These are phyloP conservation scores for Meloe dianella DNA, from an alignment of 2,888 invertebrate genomes.

Conservation along the genomic window DNA sequence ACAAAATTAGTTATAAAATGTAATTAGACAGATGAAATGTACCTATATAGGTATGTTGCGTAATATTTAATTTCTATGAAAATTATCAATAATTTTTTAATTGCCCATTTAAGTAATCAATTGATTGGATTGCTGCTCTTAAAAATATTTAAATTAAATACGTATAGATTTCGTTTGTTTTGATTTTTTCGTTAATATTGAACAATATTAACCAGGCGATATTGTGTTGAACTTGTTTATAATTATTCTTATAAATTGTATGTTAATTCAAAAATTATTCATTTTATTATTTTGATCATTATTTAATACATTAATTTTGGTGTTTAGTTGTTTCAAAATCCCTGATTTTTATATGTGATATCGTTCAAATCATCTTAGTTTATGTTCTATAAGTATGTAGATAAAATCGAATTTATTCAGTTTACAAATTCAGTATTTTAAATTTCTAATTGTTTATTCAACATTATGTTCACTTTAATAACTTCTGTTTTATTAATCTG, in stretches of 20 bases:
- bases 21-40: neutral
- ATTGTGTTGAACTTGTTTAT: neutral
- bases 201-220: too few relatives aligned
- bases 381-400: constrained; percentile 8
- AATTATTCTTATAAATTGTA: neutral
- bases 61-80: neutral
- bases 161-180: too few relatives aligned
- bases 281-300: neutral
- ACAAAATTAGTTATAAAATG: neutral
- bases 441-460: constrained; percentile 24
- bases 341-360: neutral
- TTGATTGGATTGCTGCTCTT: too few relatives aligned
- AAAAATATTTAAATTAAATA: too few relatives aligned
- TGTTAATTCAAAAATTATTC: neutral
- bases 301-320: too few relatives aligned
- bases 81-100: neutral
- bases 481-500: neutral
- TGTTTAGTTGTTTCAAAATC: constrained; percentile 2
- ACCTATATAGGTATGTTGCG: neutral
- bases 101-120: too few relatives aligned
- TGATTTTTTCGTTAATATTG: too few relatives aligned
- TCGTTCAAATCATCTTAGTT: constrained; percentile 1
- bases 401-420: too few relatives aligned
- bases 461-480: constrained; percentile 11
- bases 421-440: constrained; percentile 6